A percentile compares a stretch with the other conserved stretches of the same genome.
phyloP scores from a whole-genome alignment of 53 echinoderm and acorn worm species.

The Holothuria leucospilota region DNA sequence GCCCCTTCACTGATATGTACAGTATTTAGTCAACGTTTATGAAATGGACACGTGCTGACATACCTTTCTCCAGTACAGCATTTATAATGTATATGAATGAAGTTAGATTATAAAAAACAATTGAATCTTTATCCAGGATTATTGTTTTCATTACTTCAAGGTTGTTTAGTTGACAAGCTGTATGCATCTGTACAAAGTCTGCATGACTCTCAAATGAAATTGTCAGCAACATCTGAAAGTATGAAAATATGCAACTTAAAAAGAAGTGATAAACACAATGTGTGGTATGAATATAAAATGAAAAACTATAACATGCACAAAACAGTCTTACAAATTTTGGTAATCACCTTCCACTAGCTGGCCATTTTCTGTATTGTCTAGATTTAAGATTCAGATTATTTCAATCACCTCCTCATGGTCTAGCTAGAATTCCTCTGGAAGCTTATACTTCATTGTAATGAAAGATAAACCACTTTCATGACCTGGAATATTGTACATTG shows the following conservation, averaged over 20 bases:
- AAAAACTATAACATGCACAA: too few relatives aligned
- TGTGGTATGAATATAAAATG: too few relatives aligned
- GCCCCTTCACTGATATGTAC: too few relatives aligned
- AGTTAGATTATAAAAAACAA: conserved; percentile 5
- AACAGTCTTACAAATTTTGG: too few relatives aligned
- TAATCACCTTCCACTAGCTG: too few relatives aligned
- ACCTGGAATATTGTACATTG: background rate
- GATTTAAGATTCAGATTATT: too few relatives aligned
- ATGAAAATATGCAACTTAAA: background rate
- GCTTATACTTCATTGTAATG: conserved; percentile 28
- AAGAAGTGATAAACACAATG: too few relatives aligned
- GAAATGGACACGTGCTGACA: conserved; percentile 18
- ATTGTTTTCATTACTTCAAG: conserved; percentile 2
- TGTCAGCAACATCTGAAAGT: background rate
- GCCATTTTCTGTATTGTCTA: too few relatives aligned
- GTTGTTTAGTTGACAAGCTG: background rate
- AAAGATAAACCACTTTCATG: background rate
- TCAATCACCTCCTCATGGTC: too few relatives aligned
- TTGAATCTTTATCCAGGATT: conserved; percentile 18
- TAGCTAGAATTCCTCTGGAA: conserved; percentile 6
- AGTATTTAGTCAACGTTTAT: conserved; percentile 14
- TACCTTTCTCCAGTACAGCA: background rate
- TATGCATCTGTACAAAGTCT: conserved; percentile 1
- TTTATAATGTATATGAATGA: conserved; percentile 25
- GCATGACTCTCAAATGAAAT: background rate